Conservation (phyloP, 2,888 invertebrate species). For the Drosophila suboccidentalis region DNA sequence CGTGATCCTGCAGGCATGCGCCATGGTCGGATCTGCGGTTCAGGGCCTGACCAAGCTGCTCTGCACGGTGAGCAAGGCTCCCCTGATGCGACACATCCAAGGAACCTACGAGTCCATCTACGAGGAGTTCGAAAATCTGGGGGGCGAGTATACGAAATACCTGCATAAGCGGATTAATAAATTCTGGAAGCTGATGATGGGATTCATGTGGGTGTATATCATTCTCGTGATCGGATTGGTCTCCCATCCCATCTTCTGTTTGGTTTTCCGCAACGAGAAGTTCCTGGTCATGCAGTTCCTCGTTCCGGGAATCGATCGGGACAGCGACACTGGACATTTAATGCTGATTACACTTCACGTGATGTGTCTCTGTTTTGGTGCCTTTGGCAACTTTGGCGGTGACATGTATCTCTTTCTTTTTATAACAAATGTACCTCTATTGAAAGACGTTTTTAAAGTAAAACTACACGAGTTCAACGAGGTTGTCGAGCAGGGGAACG, state of each 20-base stretch:
- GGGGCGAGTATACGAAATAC: constrained; percentile 43
- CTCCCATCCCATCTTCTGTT: constrained; percentile 47
- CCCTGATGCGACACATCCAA: constrained; percentile 35
- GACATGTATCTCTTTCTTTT: constrained; percentile 75
- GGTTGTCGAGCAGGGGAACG: constrained; percentile 4
- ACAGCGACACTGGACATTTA: constrained; percentile 47
- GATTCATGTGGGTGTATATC: constrained; percentile 40
- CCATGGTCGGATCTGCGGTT: constrained; percentile 54
- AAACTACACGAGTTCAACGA: constrained; percentile 68
- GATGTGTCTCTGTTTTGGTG: constrained; percentile 47
- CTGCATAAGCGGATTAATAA: constrained; percentile 45
- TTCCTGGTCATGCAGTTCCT: constrained; percentile 65
- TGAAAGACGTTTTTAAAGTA: constrained; percentile 65
- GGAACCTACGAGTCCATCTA: constrained; percentile 56
- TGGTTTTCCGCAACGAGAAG: constrained; percentile 43
- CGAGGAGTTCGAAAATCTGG: constrained; percentile 51
- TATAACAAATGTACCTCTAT: constrained; percentile 64
- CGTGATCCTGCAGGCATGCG: constrained; percentile 56
- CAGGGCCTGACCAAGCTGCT: constrained; percentile 58
- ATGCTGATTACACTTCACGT: constrained; percentile 47
- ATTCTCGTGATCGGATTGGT: constrained; percentile 5
- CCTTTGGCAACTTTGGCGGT: constrained; percentile 71
- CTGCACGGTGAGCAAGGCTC: constrained; percentile 19
- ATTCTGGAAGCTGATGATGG: constrained; percentile 41
- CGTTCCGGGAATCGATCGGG: constrained; percentile 63